phyloP scores from a whole-genome alignment of 2,113 vertebrate species.

The Heteronetta atricapilla region DNA sequence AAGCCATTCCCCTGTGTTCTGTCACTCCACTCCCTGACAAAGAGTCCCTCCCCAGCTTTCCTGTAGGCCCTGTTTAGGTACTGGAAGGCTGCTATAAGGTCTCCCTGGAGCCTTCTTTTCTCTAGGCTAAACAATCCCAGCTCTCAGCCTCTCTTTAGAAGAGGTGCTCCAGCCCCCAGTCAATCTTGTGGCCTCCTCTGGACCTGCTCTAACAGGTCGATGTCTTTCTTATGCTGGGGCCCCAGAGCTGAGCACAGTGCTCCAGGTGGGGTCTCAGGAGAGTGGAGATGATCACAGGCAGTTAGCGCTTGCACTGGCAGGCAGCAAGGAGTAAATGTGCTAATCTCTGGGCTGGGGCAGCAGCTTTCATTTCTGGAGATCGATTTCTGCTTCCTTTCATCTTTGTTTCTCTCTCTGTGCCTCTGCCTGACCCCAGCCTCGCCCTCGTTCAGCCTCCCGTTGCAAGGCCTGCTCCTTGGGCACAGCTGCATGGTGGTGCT shows the following conservation, averaged over 20 bases:
- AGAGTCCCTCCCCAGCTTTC: not conserved
- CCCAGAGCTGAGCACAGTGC: no score
- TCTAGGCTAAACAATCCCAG: no score
- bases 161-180: no score
- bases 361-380: not conserved
- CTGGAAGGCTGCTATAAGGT: no score
- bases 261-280: no score
- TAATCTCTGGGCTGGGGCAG: not conserved
- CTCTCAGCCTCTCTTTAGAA: no score
- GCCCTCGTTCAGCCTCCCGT: fast-evolving
- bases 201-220: no score
- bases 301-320: fast-evolving
- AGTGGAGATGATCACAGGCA: no score
- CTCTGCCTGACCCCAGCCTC: not conserved
- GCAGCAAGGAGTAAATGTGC: not conserved
- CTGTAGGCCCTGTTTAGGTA: no score
- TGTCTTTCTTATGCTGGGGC: no score
- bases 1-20: not conserved
- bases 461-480: not conserved
- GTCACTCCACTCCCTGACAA: not conserved
- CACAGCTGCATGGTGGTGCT: not conserved
- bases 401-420: not conserved
- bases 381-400: not conserved
- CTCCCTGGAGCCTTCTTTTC: no score
- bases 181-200: no score